Evolutionary conservation across 1,140 invertebrate species (phyloP), one percentile per base, ranked within the genome.

Genomic region (Drosophila albomicans): DNA sequence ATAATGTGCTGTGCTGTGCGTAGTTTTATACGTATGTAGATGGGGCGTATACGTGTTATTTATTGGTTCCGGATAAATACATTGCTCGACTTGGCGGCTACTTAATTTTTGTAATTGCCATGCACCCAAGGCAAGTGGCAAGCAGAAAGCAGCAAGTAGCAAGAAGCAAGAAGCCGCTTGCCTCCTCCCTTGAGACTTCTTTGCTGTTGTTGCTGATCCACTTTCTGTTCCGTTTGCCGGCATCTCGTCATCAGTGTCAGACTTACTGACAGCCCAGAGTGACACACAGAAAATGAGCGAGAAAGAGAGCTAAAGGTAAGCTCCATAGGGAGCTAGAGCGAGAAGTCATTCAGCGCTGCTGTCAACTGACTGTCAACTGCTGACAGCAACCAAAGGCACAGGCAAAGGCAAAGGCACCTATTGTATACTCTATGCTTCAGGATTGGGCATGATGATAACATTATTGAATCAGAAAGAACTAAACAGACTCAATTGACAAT

Each of bases 41-140:
- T 49, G 65, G 75, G 54, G 72, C 71, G 75, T 74, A 59, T 69
- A 66, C 66, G 15, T 61, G 66, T 78, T 79, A 71, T 75, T 75
- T 79, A 79, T 79, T 79, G 76, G 76, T 79, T 79, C 76, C 76
- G 76, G 72, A 75, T 79, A 79, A 75, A 79, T 79, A 75, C 76
- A 78, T 75, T 70, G 61, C 66, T 48, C 71, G 48, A 70, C 65
- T 70, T 65, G 71, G 38, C 66, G 72, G 76, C 72, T 79, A 79
- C 76, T 79, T 79, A 79, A 79, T 79, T 79, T 79, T 59, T 75
- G 62, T 79, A 79, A 79, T 79, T 79, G 73, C 59, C 46, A 13
- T 45, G 49, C 75, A 68, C 57, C 68, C 46, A 32, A 30, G 28
- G 30, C 5, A 5, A 32, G 30, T 32, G 30, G 30, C 30, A 32